Evolutionary conservation across 2,113 vertebrate species (phyloP), one percentile per base, ranked within the genome.

Genomic region (Chascanopsetta lugubris): DNA sequence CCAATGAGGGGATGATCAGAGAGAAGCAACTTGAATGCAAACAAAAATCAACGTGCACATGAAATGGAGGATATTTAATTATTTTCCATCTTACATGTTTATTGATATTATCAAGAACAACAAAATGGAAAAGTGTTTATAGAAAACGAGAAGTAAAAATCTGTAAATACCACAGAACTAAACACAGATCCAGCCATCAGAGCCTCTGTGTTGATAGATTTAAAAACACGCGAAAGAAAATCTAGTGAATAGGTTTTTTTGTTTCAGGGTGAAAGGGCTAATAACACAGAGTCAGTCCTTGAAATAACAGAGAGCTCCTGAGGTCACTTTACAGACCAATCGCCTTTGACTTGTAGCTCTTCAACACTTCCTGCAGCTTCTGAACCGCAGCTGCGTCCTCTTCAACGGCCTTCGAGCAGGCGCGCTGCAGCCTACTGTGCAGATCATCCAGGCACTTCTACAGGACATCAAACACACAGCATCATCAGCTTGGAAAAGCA

Each of bases 361-460:
- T 76, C 18, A 89, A 40, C 3, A 56, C 79, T 26, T 91, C 84
- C 29, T 22, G 71, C 49, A 92, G 36, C 30, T 75, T 82, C 30
- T 82, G 75, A 15, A 92, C 2, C 3, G 72, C 79, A 0, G 80
- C 63, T 10, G 88, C 64, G 1, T 90, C 85, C 9, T 93, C 91
- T 51, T 84, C 84, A 0, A 87, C 65, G 9, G 81, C 69, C 62
- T 91, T 91, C 0, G 73, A 63, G 67, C 80, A 84, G 57, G 76
- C 1, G 4, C 81, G 86, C 30, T 89, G 75, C 61, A 91, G 82
- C 60, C 48, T 72, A 72, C 81, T 61, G 54, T 85, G 74, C 24
- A 89, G 65, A 32, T 92, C 87, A 18, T 76, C 80, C 77, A 90
- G 61, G 7, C 49, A 78, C 60, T 90, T 91, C 92, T 93, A 83